Evolutionary conservation across 2,113 vertebrate species (phyloP).

Genomic region (Globicephala melas): DNA sequence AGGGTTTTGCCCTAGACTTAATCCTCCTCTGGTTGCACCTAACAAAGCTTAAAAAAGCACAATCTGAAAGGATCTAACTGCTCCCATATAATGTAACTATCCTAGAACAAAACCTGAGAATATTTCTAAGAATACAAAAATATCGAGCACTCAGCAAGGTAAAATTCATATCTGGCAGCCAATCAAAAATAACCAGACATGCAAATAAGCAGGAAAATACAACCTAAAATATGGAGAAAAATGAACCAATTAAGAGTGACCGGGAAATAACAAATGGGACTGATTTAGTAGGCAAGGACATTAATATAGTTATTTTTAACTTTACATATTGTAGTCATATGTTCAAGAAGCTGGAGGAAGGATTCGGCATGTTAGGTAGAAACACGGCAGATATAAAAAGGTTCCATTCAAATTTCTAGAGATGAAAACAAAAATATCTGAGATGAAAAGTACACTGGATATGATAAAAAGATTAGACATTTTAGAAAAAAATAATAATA

Average conservation of each 20-base stretch:
- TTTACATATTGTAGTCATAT: neutral
- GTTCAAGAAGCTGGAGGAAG: neutral
- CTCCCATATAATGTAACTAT: neutral
- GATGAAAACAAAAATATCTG: neutral
- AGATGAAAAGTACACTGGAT: neutral
- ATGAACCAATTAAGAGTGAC: neutral
- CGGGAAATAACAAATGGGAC: neutral
- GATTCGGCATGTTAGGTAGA: neutral
- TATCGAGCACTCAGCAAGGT: neutral
- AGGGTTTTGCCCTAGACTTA: neutral
- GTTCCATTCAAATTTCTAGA: neutral
- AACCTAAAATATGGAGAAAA: neutral
- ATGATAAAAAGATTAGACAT: neutral
- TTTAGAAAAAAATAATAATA: neutral
- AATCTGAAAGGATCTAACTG: neutral
- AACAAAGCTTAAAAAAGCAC: slow-evolving; percentile 14
- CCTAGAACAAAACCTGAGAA: neutral
- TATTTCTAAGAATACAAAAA: slow-evolving; percentile 15
- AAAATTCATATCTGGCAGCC: neutral
- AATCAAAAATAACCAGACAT: slow-evolving; percentile 17
- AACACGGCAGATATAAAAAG: neutral
- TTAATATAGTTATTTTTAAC: slow-evolving; percentile 1
- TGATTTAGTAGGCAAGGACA: neutral
- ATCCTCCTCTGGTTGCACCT: neutral
- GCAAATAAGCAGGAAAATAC: neutral